Percentiles rank a stretch among this genome's conserved stretches.
Conservation (phyloP, 2,113 vertebrate species). For the Thomomys bottae region DNA sequence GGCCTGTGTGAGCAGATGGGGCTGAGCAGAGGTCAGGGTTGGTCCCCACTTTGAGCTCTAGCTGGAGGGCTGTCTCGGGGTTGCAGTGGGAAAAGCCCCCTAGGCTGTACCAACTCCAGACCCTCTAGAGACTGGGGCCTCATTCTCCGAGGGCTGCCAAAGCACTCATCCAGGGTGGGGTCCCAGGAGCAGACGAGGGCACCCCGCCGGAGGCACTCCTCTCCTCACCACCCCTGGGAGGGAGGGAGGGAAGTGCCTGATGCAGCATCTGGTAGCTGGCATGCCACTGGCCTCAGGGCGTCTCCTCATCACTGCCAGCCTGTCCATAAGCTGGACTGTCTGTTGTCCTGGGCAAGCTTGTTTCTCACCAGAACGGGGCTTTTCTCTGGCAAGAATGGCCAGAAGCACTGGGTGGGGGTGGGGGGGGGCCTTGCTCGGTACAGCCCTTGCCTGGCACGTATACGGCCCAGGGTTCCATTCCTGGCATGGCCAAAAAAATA, state of each 20-base stretch:
- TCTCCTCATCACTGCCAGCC: too few species aligned
- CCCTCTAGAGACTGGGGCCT: neutral
- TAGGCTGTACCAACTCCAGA: accelerated
- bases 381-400: neutral
- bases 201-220: neutral
- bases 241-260: accelerated
- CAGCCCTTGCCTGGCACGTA: too few species aligned
- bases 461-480: too few species aligned
- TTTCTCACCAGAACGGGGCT: constrained; percentile 17
- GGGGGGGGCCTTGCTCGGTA: neutral
- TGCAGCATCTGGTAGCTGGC: neutral
- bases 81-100: too few species aligned
- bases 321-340: constrained; percentile 8
- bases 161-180: too few species aligned
- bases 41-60: neutral
- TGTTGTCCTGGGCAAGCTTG: neutral
- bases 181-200: neutral
- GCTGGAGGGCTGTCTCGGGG: too few species aligned
- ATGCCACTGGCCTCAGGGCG: accelerated
- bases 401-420: neutral
- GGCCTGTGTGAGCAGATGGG: neutral
- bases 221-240: neutral
- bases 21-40: neutral
- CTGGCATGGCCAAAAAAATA: neutral
- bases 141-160: neutral